Conservation (phyloP, 2,797 vertebrate species). For the Crenuchus spilurus region DNA sequence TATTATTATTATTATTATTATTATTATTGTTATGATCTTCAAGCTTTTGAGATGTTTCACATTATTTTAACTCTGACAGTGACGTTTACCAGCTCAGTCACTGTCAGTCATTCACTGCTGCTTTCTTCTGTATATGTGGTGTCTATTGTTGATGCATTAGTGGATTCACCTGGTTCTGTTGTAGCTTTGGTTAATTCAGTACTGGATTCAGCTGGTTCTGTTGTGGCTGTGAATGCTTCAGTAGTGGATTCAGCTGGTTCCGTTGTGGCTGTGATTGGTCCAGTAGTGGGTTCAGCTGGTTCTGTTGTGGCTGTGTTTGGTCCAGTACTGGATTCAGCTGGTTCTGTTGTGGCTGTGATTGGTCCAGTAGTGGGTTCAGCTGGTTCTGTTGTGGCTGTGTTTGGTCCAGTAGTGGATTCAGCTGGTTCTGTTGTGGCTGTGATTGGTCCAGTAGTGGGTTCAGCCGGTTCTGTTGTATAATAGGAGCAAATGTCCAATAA, state of each 20-base stretch:
- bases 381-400: not conserved
- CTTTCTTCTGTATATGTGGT: too few species aligned
- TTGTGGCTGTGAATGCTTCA: not conserved
- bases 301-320: too few species aligned
- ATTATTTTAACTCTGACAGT: too few species aligned
- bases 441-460: not conserved
- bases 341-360: not conserved
- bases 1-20: too few species aligned
- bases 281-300: not conserved
- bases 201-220: not conserved
- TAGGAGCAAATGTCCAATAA: too few species aligned
- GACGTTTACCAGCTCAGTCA: too few species aligned
- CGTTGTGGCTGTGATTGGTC: not conserved
- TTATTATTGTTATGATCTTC: too few species aligned
- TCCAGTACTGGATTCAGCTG: not conserved
- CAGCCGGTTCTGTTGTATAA: not conserved
- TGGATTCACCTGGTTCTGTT: not conserved
- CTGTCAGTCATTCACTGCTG: too few species aligned
- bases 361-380: not conserved
- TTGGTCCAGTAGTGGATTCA: not conserved
- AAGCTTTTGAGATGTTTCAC: too few species aligned
- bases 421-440: not conserved
- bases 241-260: not conserved
- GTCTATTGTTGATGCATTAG: not conserved
- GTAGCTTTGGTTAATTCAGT: not conserved